Conservation (phyloP, 2,888 invertebrate species). For the Dermolepida albohirtum region DNA sequence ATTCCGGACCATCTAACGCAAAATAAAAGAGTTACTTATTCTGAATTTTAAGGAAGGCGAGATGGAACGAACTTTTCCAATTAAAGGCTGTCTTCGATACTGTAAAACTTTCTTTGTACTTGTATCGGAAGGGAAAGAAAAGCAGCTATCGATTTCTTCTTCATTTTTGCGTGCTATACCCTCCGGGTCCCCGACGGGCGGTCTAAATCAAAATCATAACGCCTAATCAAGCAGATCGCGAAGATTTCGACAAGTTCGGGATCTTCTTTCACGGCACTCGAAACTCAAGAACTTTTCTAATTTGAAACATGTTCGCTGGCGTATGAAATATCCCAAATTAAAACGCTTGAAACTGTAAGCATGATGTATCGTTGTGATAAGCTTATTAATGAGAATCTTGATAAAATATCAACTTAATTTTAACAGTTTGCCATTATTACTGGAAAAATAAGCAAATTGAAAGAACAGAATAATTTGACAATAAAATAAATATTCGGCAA, state of each 20-base stretch:
- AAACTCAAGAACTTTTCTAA: conserved; percentile 21
- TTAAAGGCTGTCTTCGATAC: conserved; percentile 9
- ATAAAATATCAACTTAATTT: too few species aligned
- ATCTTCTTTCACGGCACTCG: background rate
- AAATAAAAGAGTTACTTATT: conserved; percentile 6
- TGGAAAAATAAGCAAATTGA: too few species aligned
- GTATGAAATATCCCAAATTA: background rate
- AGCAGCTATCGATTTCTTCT: conserved; percentile 14
- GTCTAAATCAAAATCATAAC: conserved; percentile 29
- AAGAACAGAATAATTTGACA: too few species aligned
- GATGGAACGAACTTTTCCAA: conserved; percentile 19
- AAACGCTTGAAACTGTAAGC: background rate
- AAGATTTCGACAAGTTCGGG: conserved; percentile 14
- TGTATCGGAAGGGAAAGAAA: conserved; percentile 3
- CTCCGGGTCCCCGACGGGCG: background rate
- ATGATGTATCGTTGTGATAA: too few species aligned
- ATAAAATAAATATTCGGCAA: too few species aligned
- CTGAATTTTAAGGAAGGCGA: conserved; percentile 9
- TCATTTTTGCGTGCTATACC: too few species aligned
- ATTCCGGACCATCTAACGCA: too few species aligned
- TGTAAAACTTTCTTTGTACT: conserved; percentile 12
- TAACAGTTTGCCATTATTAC: too few species aligned
- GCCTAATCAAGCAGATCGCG: conserved; percentile 30
- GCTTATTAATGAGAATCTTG: too few species aligned
- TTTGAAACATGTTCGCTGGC: conserved; percentile 13